Conservation (phyloP, 2,113 vertebrate species). For the Ranitomeya imitator region DNA sequence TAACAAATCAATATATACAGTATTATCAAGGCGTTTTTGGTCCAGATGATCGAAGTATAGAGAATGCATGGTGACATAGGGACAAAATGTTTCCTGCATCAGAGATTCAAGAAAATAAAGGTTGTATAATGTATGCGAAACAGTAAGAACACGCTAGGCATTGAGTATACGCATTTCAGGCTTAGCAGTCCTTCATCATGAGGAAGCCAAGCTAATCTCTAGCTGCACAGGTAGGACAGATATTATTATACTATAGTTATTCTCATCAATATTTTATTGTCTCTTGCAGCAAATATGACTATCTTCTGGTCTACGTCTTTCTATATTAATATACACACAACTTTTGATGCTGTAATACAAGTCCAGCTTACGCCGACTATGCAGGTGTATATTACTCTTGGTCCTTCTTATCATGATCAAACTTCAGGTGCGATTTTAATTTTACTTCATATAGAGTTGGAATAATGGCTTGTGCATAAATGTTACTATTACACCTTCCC, state of each 20-base stretch:
- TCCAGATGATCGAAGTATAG: too few species aligned
- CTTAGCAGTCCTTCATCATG: too few species aligned
- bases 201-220: too few species aligned
- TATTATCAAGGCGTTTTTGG: too few species aligned
- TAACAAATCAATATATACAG: too few species aligned
- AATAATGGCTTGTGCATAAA: not conserved
- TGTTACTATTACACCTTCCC: not conserved
- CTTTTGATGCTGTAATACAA: slow-evolving; percentile 72
- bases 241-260: not conserved
- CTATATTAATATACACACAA: slow-evolving; percentile 74
- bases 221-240: not conserved
- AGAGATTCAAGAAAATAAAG: too few species aligned
- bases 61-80: too few species aligned
- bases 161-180: too few species aligned
- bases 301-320: slow-evolving; percentile 82
- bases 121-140: too few species aligned
- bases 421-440: slow-evolving; percentile 80
- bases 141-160: too few species aligned
- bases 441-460: not conserved
- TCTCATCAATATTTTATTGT: not conserved
- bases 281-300: slow-evolving; percentile 75
- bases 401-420: slow-evolving; percentile 67
- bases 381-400: slow-evolving; percentile 81
- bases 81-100: too few species aligned
- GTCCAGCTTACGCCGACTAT: slow-evolving; percentile 82